A percentile compares a stretch with the other conserved stretches of the same genome.
phyloP scores from a whole-genome alignment of 2,888 invertebrate genomes.

The Drosophila mimica region DNA sequence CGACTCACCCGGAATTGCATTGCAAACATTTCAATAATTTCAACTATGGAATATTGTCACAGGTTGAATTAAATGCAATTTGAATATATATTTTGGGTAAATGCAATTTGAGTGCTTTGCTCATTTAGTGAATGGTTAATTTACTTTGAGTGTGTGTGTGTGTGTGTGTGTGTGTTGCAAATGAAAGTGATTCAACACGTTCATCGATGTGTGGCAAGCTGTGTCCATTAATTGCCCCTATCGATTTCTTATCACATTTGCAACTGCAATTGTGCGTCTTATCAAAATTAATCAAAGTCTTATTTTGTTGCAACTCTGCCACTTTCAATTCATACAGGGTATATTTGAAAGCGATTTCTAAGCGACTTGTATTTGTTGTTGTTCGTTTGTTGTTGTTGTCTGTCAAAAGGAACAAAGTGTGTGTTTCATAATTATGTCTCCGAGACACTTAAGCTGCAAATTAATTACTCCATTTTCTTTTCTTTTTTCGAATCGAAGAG shows the following conservation, averaged over 20 bases:
- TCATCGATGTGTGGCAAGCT: not conserved
- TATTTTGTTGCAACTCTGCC: not conserved
- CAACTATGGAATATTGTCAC: not conserved
- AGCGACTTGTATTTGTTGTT: not conserved
- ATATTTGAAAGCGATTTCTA: slow-evolving; percentile 3
- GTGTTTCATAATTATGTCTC: slow-evolving; percentile 64
- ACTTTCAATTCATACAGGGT: not conserved
- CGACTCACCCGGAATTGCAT: not conserved
- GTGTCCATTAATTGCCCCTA: not conserved
- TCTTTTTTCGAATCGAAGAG: slow-evolving; percentile 20
- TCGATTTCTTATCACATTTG: not conserved
- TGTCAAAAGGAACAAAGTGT: slow-evolving; percentile 11
- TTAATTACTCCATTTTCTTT: slow-evolving; percentile 69
- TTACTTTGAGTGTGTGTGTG: not conserved
- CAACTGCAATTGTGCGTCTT: too few relatives aligned
- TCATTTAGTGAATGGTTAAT: not conserved
- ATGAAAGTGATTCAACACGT: not conserved
- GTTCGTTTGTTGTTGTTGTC: not conserved
- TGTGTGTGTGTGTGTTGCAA: not conserved
- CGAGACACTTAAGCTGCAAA: slow-evolving; percentile 66
- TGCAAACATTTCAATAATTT: slow-evolving; percentile 1
- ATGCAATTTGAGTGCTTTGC: not conserved
- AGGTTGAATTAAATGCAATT: not conserved
- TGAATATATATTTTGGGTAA: not conserved
- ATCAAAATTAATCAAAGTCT: not conserved